Conservation (phyloP, 2,113 vertebrate genomes). For the Leptocoma aspasia region DNA sequence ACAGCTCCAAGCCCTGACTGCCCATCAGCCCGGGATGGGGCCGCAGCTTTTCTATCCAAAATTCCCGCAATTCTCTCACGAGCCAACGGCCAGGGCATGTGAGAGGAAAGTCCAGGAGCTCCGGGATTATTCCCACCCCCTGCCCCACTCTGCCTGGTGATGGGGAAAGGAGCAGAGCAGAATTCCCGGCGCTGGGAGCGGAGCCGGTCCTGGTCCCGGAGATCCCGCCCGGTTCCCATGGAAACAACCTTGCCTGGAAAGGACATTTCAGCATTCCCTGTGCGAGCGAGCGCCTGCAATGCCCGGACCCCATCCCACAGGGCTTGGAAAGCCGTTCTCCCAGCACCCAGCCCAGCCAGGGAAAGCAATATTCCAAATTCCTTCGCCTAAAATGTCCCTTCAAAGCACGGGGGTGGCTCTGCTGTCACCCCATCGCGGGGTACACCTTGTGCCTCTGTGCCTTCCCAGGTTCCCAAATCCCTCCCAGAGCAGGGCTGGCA, state of each 20-base stretch:
- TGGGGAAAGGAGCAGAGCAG: fast-evolving
- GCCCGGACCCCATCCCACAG: fast-evolving
- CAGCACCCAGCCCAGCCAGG: fast-evolving
- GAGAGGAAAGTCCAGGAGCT: not conserved
- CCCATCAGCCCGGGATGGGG: fast-evolving
- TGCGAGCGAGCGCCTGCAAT: not conserved
- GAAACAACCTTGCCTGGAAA: slow-evolving; percentile 1
- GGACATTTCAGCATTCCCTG: not conserved
- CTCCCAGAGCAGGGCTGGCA: no score
- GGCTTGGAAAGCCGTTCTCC: fast-evolving
- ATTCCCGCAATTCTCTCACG: fast-evolving
- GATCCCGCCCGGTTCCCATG: not conserved
- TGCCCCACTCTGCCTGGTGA: fast-evolving
- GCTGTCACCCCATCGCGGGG: not conserved
- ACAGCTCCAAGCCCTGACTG: fast-evolving
- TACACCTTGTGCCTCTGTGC: not conserved
- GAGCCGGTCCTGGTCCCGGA: not conserved
- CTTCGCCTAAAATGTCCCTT: not conserved
- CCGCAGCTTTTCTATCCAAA: not conserved
- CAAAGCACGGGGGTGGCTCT: not conserved
- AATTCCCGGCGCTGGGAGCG: not conserved
- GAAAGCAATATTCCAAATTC: fast-evolving
- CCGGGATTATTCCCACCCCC: fast-evolving
- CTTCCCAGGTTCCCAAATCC: no score
- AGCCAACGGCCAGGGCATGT: fast-evolving